These are phyloP conservation scores for Neoarius graeffei DNA, from an alignment of 2,113 vertebrate species.

Conservation along the genomic window DNA sequence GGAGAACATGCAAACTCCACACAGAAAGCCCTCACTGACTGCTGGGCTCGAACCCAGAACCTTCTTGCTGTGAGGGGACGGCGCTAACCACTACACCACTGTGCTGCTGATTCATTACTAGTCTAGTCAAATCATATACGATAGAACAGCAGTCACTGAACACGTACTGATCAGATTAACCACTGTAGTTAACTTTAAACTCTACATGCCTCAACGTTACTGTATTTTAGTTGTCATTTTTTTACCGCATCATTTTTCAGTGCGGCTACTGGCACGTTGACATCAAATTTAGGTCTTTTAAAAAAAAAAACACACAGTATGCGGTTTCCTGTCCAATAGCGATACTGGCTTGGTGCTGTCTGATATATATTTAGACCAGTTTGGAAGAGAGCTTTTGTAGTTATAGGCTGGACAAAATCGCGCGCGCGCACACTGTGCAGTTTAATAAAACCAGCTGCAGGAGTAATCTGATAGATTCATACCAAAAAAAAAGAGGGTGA, in stretches of 20 bases:
- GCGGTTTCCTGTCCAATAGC: not conserved
- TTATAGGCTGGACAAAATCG: not conserved
- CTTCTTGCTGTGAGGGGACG: no score
- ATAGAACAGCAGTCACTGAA: not conserved
- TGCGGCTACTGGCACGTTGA: not conserved
- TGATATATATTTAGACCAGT: not conserved
- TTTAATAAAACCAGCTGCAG: not conserved
- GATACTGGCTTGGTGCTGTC: not conserved
- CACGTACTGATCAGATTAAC: not conserved
- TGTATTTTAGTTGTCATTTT: not conserved
- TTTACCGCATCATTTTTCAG: not conserved
- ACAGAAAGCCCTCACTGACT: no score
- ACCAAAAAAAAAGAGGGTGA: not conserved
- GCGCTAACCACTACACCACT: no score
- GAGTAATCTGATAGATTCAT: not conserved
- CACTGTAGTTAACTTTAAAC: not conserved
- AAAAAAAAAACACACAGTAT: not conserved
- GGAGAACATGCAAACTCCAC: no score
- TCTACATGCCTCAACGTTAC: not conserved
- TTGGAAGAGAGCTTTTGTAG: not conserved
- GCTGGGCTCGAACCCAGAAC: no score
- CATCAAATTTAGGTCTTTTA: not conserved
- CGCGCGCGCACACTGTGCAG: not conserved
- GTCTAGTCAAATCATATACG: not conserved
- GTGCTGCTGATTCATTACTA: no score